Base-by-base conservation (phyloP, 2,113 vertebrate species). In the Poeciliopsis retropinna region DNA sequence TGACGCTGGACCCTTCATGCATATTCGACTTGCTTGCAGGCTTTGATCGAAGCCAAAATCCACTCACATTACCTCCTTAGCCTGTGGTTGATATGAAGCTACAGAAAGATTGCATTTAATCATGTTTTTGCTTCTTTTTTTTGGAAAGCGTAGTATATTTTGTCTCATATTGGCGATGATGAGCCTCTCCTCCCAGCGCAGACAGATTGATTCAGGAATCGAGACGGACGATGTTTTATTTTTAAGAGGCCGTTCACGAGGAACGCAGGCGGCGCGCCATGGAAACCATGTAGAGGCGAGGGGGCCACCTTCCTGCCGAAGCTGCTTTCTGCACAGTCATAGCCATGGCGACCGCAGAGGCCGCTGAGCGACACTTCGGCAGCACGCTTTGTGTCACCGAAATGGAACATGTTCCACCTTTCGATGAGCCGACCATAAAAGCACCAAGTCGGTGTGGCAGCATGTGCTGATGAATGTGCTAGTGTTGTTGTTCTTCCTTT, bases 291-390 rank as follows among this genome's bases (percentile, higher is more conserved):
- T 41, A 73, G 44, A 63, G 27, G 9, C 22, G 41, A 69, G 63
- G 71, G 71, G 14, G 44, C 30, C 62, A 72, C 60, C 69, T 47
- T 67, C 66, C 60, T 60, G 62, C 80, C 75, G 67, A 78, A 61
- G 51, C 73, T 73, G 15, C 15, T 81, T 76, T 73, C 39, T 80
- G 84, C 73, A 70, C 64, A 73, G 71, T 80, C 76, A 87, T 29
- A 79, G 70, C 44, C 79, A 81, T 66, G 60, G 28, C 13, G 62
- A 82, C 67, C 54, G 41, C 72, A 73, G 30, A 11, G 72, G 76
- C 0, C 44, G 32, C 65, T 14, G 32, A 80, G 60, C 76, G 67
- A 67, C 47, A 39, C 61, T 66, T 78, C 63, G 19, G 25, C 2
- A 7, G 37, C 60, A 17, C n/a, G 14, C 22, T 75, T 44, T 63